Conservation (phyloP, 2,113 vertebrate species). For the Gracilinanus agilis region DNA sequence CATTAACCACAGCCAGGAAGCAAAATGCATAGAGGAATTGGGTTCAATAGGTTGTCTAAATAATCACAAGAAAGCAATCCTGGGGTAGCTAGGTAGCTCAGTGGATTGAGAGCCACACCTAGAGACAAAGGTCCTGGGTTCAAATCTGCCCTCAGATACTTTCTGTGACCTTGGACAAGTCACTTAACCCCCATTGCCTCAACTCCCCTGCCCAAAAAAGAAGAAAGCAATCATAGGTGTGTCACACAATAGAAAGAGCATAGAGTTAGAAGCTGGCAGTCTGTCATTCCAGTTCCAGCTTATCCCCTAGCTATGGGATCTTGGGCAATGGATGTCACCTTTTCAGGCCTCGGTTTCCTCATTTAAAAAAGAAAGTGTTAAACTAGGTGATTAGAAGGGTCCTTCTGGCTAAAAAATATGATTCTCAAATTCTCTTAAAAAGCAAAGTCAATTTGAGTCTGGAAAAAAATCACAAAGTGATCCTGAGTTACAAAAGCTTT, state of each 20-base stretch:
- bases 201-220: no score
- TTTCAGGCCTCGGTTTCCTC: background rate
- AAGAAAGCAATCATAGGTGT: rapidly evolving
- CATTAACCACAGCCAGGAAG: conserved; percentile 92
- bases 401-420: background rate
- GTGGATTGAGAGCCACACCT: no score
- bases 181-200: no score
- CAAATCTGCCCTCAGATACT: no score
- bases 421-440: background rate
- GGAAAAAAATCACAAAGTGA: background rate
- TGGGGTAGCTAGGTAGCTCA: no score
- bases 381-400: rapidly evolving
- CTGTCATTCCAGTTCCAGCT: rapidly evolving
- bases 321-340: rapidly evolving
- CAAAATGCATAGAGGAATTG: background rate
- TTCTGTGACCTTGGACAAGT: no score
- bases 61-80: rapidly evolving
- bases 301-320: background rate
- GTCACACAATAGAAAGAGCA: rapidly evolving
- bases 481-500: background rate
- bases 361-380: rapidly evolving
- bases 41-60: rapidly evolving
- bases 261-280: rapidly evolving
- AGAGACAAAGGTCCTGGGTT: no score
- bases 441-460: background rate